A percentile compares a stretch with the other conserved stretches of the same genome.
Conservation (phyloP, 2,113 vertebrate genomes). For the Trochalopteron elliotii region DNA sequence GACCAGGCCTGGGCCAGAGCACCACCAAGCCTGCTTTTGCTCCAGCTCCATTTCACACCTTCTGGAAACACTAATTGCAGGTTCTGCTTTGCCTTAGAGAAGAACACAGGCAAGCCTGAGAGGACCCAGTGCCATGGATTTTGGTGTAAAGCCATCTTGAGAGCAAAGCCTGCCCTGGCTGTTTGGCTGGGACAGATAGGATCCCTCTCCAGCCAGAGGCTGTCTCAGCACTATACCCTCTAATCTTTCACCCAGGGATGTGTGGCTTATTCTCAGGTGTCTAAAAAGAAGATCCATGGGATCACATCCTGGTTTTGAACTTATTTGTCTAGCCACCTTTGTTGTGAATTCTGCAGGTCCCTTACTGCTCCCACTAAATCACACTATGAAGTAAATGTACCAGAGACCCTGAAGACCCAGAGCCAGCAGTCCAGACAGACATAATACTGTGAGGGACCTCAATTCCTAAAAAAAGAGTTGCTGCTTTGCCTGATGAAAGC, state of each 20-base stretch:
- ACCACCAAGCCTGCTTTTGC: not conserved
- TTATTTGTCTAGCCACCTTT: not conserved
- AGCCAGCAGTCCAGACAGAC: not conserved
- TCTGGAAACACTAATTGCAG: constrained; percentile 25
- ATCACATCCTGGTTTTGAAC: not conserved
- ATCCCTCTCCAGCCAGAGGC: not conserved
- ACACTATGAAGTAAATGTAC: not conserved
- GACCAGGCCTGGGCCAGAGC: not conserved
- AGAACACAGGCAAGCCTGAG: not conserved
- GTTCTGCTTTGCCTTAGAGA: not conserved
- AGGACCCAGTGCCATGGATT: not conserved
- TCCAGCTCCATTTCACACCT: constrained; percentile 12
- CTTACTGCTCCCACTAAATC: not conserved
- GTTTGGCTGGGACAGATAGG: not conserved
- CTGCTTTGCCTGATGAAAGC: not conserved
- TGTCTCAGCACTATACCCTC: not conserved
- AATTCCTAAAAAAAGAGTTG: not conserved
- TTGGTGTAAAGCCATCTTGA: not conserved
- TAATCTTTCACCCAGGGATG: not conserved
- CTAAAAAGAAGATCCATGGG: not conserved
- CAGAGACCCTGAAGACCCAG: not conserved
- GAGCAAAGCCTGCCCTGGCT: not conserved
- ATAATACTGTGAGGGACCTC: not conserved
- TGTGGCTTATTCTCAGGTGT: not conserved
- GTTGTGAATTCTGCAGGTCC: not conserved